Evolutionary conservation across 1,140 invertebrate species (phyloP).

Genomic region (Aleiodes sp.): DNA sequence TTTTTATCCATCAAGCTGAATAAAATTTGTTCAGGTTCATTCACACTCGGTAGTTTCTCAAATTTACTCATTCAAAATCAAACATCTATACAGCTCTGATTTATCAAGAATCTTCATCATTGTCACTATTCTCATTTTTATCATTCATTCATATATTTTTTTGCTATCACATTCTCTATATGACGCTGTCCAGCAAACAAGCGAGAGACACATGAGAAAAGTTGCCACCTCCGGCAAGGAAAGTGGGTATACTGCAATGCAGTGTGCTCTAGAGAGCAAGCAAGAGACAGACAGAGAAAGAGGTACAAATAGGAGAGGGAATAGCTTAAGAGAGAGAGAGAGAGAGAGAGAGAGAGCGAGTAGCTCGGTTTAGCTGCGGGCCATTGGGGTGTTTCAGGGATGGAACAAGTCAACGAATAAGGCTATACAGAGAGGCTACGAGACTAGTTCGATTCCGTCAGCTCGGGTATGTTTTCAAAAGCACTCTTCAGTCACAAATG

Average conservation of each 20-base stretch:
- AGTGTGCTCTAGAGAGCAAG: slow-evolving; percentile 1
- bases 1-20: too few relatives aligned
- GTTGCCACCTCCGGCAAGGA: not conserved
- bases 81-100: too few relatives aligned
- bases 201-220: not conserved
- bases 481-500: slow-evolving; percentile 25
- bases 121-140: too few relatives aligned
- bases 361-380: slow-evolving; percentile 3
- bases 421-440: not conserved
- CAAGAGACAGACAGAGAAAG: too few relatives aligned
- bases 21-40: too few relatives aligned
- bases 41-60: too few relatives aligned
- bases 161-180: not conserved
- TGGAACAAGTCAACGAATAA: slow-evolving; percentile 20
- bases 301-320: not conserved
- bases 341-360: not conserved
- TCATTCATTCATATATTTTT: not conserved
- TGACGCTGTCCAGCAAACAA: not conserved
- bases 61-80: too few relatives aligned
- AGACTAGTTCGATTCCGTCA: slow-evolving; percentile 34
- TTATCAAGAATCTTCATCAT: too few relatives aligned
- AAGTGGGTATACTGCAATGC: slow-evolving; percentile 28
- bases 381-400: slow-evolving; percentile 28
- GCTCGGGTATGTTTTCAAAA: slow-evolving; percentile 43
- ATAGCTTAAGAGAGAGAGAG: not conserved